Evolutionary conservation across 2,797 vertebrate genomes (phyloP), one percentile per base, ranked within the genome.

Genomic region (Mico argentatus): DNA sequence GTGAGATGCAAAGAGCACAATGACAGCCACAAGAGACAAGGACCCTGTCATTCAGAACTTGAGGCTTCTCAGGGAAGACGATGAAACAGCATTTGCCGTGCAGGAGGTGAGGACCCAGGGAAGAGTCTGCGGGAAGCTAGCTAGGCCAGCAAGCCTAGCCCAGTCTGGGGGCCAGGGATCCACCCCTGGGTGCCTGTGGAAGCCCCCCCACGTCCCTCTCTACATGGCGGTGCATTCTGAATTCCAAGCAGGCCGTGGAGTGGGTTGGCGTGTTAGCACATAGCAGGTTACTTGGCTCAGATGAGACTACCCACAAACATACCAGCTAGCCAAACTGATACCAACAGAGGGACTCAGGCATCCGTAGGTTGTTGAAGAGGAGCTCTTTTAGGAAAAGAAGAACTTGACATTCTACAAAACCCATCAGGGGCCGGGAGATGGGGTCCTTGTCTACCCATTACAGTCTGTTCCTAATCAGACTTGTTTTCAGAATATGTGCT

Each of bases 261-360:
- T 0, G 2, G 50, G 36, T 14, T 3, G 44, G 13, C 4, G 2
- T 8, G n/a, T 36, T 33, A 33, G 24, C 2, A 0, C 24, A 13
- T 30, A n/a, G 22, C 15, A 33, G n/a, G 52, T 36, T 10, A 1
- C 50, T 17, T 8, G 48, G 41, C 83, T 55, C 3, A 0, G 73
- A 10, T 41, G 22, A 57, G 44, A 39, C 14, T 9, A 52, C 5
- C 27, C 17, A 13, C 20, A 5, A 5, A 7, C 1, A 1, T 6
- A 1, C 41, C 20, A 55, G 52, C n/a, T 52, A 73, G 61, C 48
- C 41, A 4, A 5, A 0, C 19, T 17, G 52, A 36, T 33, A 26
- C 52, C 39, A 11, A 7, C 0, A 4, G 33, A 50, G 44, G n/a
- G 7, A 0, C 1, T 15, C 59, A 9, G 36, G 41, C 7, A 2